Evolutionary conservation across 2,113 vertebrate genomes (phyloP).

Genomic region (Antechinus flavipes): DNA sequence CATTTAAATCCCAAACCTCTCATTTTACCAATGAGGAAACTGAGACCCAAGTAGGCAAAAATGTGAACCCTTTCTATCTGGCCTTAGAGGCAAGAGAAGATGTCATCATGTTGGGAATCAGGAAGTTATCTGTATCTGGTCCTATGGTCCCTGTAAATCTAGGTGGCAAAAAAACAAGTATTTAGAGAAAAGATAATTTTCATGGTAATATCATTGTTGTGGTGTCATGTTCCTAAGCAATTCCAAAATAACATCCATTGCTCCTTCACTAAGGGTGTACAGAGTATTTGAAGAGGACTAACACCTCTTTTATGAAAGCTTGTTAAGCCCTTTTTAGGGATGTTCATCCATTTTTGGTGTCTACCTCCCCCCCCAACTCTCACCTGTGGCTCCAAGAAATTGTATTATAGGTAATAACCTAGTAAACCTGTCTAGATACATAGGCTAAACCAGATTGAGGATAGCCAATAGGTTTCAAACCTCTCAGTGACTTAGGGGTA

Average conservation of each 20-base stretch:
- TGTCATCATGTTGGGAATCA: background rate
- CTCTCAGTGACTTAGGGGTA: background rate
- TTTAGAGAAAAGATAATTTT: background rate
- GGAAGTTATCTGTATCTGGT: background rate
- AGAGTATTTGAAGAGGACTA: background rate
- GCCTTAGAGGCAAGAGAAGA: background rate
- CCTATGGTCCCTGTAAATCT: background rate
- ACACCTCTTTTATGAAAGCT: background rate
- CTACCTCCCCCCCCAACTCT: background rate
- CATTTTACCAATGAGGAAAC: background rate
- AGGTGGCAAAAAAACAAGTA: background rate
- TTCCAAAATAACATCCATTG: background rate
- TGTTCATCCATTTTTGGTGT: background rate
- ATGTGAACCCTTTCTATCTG: background rate
- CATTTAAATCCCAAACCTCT: background rate
- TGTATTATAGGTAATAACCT: no score
- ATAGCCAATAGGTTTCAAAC: background rate
- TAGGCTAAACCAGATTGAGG: background rate
- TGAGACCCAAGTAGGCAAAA: background rate
- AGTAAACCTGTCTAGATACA: background rate
- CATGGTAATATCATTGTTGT: background rate
- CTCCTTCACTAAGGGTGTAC: background rate
- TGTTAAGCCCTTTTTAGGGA: background rate
- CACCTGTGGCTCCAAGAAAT: background rate
- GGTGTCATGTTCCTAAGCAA: background rate